Evolutionary conservation across 2,888 invertebrate species (phyloP).

Genomic region (Neoitamus cyanurus): DNA sequence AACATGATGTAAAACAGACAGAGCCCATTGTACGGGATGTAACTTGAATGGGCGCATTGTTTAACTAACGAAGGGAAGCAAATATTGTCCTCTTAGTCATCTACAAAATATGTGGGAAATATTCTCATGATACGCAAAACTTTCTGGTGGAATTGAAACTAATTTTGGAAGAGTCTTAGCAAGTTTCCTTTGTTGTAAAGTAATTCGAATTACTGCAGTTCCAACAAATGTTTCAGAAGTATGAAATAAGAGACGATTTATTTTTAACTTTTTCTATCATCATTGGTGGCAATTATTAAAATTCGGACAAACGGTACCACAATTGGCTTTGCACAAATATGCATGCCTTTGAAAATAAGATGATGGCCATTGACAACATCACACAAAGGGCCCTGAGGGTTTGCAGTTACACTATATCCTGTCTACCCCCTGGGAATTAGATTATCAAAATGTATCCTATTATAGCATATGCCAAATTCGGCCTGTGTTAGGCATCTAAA

Average conservation of each 20-base stretch:
- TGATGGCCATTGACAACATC: neutral
- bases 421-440: neutral
- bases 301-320: too few relatives aligned
- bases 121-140: neutral
- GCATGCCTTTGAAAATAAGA: neutral
- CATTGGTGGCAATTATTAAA: too few relatives aligned
- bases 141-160: neutral
- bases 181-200: too few relatives aligned
- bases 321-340: too few relatives aligned
- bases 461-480: neutral
- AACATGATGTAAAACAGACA: conserved; percentile 5
- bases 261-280: too few relatives aligned
- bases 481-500: neutral
- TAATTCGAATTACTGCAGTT: too few relatives aligned
- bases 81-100: neutral
- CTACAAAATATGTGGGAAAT: neutral
- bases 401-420: neutral
- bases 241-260: too few relatives aligned
- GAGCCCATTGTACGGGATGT: neutral
- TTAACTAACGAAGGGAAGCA: neutral
- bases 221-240: too few relatives aligned
- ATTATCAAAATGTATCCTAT: neutral
- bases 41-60: neutral
- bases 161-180: neutral
- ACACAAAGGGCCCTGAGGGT: neutral